phyloP scores from a whole-genome alignment of 2,113 vertebrate species.

The Xiphophorus maculatus region DNA sequence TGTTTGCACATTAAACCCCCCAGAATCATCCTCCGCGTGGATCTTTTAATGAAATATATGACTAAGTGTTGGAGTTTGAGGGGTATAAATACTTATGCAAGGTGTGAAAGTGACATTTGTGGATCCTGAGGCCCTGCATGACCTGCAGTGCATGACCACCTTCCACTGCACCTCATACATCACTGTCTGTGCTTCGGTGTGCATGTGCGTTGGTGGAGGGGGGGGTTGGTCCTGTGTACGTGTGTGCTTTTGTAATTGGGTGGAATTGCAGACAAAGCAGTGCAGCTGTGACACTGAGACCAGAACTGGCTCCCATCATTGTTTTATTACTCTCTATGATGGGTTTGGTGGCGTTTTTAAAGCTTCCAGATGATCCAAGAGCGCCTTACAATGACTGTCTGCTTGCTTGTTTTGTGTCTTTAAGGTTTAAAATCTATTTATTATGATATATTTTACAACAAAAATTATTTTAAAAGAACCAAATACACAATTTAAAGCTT shows the following conservation, averaged over 20 bases:
- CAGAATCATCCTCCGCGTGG: too few relatives aligned
- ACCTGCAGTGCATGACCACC: constrained; percentile 58
- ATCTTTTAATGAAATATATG: too few relatives aligned
- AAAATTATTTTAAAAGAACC: background rate
- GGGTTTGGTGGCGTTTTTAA: constrained; percentile 9
- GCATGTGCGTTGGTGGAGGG: constrained; percentile 5
- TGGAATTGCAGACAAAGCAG: constrained; percentile 67
- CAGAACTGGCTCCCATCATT: constrained; percentile 23
- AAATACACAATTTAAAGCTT: background rate
- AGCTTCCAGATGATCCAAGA: background rate
- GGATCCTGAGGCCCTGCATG: constrained; percentile 39
- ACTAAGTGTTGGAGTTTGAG: too few relatives aligned
- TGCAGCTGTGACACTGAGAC: constrained; percentile 56
- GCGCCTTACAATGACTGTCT: too few relatives aligned
- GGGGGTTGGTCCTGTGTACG: constrained; percentile 30
- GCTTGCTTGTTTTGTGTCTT: background rate
- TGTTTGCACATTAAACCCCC: background rate
- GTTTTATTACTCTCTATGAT: background rate
- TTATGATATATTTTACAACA: background rate
- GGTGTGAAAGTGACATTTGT: background rate
- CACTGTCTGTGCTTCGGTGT: constrained; percentile 32
- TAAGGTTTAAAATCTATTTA: background rate
- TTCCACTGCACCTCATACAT: constrained; percentile 52
- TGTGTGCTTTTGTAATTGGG: constrained; percentile 53
- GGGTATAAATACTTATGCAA: too few relatives aligned